These are phyloP conservation scores for Mythimna pallens DNA, from an alignment of 2,888 invertebrate genomes.

Conservation along the genomic window DNA sequence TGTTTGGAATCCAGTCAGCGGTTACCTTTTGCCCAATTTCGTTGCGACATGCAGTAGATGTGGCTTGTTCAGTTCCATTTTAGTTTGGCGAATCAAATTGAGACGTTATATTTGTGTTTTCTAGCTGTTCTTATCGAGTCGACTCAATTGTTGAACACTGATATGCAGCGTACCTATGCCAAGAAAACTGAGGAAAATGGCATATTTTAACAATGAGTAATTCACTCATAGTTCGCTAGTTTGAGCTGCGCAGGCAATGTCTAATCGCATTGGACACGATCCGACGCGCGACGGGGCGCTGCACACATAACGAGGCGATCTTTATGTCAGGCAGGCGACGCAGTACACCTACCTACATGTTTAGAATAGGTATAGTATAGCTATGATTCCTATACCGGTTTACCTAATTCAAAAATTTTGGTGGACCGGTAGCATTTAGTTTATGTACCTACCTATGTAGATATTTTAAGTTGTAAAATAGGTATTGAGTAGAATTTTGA, in stretches of 20 bases:
- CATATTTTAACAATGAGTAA: conserved; percentile 56
- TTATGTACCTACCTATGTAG: too few relatives aligned
- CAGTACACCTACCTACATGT: conserved; percentile 18
- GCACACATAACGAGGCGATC: conserved; percentile 39
- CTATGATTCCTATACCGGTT: background rate
- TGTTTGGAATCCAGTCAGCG: too few relatives aligned
- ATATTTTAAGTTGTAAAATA: background rate
- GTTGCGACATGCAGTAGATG: too few relatives aligned
- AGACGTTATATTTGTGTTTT: background rate
- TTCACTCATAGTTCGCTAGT: conserved; percentile 42
- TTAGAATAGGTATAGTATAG: conserved; percentile 6
- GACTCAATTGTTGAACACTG: conserved; percentile 35
- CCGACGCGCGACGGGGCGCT: conserved; percentile 26
- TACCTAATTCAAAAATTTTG: too few relatives aligned
- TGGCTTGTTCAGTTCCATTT: too few relatives aligned
- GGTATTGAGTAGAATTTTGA: background rate
- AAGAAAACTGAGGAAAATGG: conserved; percentile 54
- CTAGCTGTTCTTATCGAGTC: conserved; percentile 29
- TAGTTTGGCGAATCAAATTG: conserved; percentile 38
- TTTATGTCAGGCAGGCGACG: conserved; percentile 29
- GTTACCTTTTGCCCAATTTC: too few relatives aligned
- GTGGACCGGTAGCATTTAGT: background rate
- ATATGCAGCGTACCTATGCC: conserved; percentile 31
- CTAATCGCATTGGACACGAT: conserved; percentile 29
- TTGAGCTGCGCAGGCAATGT: conserved; percentile 23